phyloP scores from a whole-genome alignment of 2,888 invertebrate species.

The Cephus nigrinus region DNA sequence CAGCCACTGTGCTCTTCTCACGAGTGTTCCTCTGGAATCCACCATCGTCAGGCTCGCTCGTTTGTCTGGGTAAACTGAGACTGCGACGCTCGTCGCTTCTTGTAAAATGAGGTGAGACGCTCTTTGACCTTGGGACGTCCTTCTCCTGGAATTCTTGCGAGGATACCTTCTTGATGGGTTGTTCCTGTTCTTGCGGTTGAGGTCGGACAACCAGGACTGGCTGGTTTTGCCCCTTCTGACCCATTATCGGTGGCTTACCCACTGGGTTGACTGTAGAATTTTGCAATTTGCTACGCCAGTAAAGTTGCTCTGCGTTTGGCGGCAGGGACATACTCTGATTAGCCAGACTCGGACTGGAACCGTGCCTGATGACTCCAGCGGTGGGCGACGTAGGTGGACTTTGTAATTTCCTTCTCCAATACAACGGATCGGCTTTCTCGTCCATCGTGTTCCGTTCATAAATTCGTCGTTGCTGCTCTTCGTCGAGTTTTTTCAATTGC shows the following conservation, averaged over 20 bases:
- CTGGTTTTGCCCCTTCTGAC: constrained; percentile 54
- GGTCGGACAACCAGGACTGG: constrained; percentile 57
- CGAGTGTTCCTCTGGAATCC: constrained; percentile 19
- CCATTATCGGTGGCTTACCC: constrained; percentile 52
- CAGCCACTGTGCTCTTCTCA: constrained; percentile 17
- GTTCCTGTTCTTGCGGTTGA: constrained; percentile 46
- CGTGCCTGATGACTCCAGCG: constrained; percentile 29
- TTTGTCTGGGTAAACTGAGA: constrained; percentile 60
- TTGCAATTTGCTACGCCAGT: constrained; percentile 43
- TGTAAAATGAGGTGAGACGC: constrained; percentile 64
- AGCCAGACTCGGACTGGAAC: constrained; percentile 38
- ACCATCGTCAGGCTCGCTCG: constrained; percentile 26
- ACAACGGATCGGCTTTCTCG: constrained; percentile 26
- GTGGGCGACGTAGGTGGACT: constrained; percentile 20
- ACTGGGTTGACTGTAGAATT: constrained; percentile 33
- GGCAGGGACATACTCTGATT: constrained; percentile 30
- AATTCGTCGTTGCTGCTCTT: constrained; percentile 67
- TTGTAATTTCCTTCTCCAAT: constrained; percentile 31
- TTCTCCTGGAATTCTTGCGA: not conserved
- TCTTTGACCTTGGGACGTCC: constrained; percentile 62
- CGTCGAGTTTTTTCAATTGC: constrained; percentile 74
- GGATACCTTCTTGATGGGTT: not conserved
- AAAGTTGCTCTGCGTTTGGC: constrained; percentile 31
- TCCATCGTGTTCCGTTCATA: constrained; percentile 50
- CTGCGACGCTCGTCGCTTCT: constrained; percentile 61